phyloP scores from a whole-genome alignment of 2,797 vertebrate species.

The Microctenopoma steveboyesi region DNA sequence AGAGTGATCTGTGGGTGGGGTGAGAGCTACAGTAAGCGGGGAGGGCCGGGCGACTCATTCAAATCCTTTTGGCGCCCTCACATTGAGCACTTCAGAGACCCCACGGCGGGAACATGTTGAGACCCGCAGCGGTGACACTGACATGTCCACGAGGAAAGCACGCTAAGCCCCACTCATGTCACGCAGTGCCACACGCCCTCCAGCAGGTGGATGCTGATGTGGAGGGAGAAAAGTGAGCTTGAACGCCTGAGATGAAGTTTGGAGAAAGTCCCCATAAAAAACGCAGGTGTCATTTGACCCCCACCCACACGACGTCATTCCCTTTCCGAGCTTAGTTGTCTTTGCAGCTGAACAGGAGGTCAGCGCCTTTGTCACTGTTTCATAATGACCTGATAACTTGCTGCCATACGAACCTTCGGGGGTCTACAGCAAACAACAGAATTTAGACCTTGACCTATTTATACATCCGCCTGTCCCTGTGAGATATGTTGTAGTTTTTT shows the following conservation, averaged over 20 bases:
- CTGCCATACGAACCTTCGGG: background rate
- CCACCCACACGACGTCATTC: background rate
- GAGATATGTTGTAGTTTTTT: background rate
- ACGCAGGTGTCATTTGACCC: background rate
- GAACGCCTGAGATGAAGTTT: background rate
- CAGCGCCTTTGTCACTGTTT: background rate
- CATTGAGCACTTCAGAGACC: background rate
- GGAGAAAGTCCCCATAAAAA: conserved; percentile 5
- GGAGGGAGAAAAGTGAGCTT: background rate
- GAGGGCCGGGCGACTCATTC: conserved; percentile 34
- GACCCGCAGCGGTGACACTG: background rate
- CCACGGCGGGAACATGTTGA: background rate
- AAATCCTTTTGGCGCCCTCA: background rate
- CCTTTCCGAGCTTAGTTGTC: background rate
- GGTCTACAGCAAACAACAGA: background rate
- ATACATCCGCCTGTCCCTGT: background rate
- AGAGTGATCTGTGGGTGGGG: conserved; percentile 34
- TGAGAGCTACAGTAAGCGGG: conserved; percentile 26
- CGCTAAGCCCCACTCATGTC: too few species aligned
- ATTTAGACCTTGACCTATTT: background rate
- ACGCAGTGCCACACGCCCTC: conserved; percentile 12
- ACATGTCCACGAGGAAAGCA: background rate
- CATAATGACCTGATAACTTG: background rate
- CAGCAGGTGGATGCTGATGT: conserved; percentile 32
- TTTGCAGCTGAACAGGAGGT: background rate